Evolutionary conservation across 2,113 vertebrate genomes (phyloP), one percentile per base, ranked within the genome.

Genomic region (Pachypanchax playfairii): DNA sequence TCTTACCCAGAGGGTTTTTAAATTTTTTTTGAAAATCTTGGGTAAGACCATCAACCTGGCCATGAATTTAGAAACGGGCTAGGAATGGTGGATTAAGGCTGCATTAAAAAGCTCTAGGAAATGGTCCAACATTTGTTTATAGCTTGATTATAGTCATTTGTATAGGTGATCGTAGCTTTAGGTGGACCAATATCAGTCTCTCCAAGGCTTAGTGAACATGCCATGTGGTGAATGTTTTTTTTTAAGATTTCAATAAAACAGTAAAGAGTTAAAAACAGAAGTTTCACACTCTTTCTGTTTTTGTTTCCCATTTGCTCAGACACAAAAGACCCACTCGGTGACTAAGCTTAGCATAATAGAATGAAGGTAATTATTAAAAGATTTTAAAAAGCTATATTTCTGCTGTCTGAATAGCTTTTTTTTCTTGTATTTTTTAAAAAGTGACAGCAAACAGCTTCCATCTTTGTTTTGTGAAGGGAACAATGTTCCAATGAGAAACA

Each of bases 291-390:
- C 11, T 46, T 73, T 71, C 47, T 73, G 66, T 68, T 51, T 65
- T 54, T 53, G 57, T 6, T 17, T 36, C 33, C 0, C 36, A 41
- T 59, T 63, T 67, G 50, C 70, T 52, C 54, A 56, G 61, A 54
- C 66, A 64, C 65, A 71, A 79, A 85, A 55, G 59, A 44, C 50
- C 58, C 44, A 36, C 31, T 66, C 21, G 25, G 38, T 65, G 43
- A 36, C 44, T 72, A 63, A 60, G 66, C 73, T 41, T 13, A 75
- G 64, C 66, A 59, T 49, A 60, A 41, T 24, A 60, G 21, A 38
- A 82, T 42, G 13, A 65, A 28, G 26, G 13, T 21, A 46, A 22
- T 44, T 60, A 12, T 78, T 66, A 76, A 66, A 56, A 29, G 28
- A 8, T 5, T 65, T 52, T n/a, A 61, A 57, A 59, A 55, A 65